Evolutionary conservation across 2,113 vertebrate genomes (phyloP), one percentile per base, ranked within the genome.

Genomic region (Ivindomyrus marchei): DNA sequence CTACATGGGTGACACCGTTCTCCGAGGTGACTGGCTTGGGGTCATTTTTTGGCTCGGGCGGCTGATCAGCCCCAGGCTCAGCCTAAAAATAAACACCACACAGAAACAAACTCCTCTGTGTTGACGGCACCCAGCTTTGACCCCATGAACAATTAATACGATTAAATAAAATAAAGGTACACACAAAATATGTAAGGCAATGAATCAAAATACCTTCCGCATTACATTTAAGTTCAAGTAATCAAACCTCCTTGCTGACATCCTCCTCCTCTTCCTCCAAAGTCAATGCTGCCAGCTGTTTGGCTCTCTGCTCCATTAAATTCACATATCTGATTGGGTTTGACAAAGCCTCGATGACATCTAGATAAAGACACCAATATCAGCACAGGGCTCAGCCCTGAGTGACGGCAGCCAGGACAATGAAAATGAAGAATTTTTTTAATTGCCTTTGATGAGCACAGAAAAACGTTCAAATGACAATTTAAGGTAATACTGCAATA

Each of bases 261-360:
- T 98, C 98, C 91, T 99, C 98, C 91, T 99, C 95, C 0, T 90
- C 97, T 49, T 99, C 98, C 92, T 99, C 98, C 92, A 98, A 93
- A 0, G 98, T 99, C 89, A 99, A 93, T 0, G 98, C 98, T 0
- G 97, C 98, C 94, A 99, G 94, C 87, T 99, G 98, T 88, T 98
- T 98, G 36, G 98, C 98, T 94, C 98, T 97, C 95, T 99, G 98
- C 91, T 99, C 98, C 98, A 99, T 97, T 88, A 99, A 92, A 94
- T 99, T 99, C 21, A 99, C 98, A 0, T 99, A 99, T 92, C 97
- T 96, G 66, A 99, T 99, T 4, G 98, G 98, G 95, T 99, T 99
- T 87, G 98, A 99, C 93, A 99, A 95, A 87, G 98, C 98, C 95
- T 99, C 98, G 0, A 99, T 99, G 91, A 99, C 98, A 93, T 99